Conservation (phyloP, 2,113 vertebrate species). For the Gallinago media region DNA sequence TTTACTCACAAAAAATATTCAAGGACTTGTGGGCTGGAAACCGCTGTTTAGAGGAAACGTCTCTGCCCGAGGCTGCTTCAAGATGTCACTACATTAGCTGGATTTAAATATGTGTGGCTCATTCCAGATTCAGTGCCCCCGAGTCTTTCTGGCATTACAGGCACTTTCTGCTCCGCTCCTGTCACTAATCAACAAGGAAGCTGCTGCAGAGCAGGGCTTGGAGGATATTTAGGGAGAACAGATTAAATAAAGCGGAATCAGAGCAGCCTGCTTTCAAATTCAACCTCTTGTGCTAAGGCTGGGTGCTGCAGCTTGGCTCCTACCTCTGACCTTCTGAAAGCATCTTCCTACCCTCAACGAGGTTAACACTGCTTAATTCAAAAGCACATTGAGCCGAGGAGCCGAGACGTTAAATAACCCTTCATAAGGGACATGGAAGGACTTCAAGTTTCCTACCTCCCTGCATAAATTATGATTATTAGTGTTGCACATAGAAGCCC, state of each 20-base stretch:
- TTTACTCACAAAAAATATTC: slow-evolving; percentile 25
- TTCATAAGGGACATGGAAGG: not conserved
- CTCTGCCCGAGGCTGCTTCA: slow-evolving; percentile 14
- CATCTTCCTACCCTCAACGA: not conserved
- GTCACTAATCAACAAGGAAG: not conserved
- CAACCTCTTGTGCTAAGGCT: not conserved
- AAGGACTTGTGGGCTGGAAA: slow-evolving; percentile 17
- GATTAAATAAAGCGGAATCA: slow-evolving; percentile 8
- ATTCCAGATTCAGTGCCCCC: slow-evolving; percentile 9
- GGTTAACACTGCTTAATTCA: slow-evolving; percentile 7
- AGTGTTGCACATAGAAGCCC: not conserved
- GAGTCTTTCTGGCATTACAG: not conserved
- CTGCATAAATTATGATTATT: not conserved
- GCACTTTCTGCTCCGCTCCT: not conserved
- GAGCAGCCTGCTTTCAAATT: not conserved
- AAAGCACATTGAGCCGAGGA: not conserved
- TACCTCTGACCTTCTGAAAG: slow-evolving; percentile 11
- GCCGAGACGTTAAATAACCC: not conserved
- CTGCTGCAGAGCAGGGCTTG: not conserved
- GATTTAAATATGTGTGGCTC: not conserved
- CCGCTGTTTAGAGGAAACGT: slow-evolving; percentile 26
- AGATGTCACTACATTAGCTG: slow-evolving; percentile 5
- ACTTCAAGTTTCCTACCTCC: not conserved
- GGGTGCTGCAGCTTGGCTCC: not conserved
- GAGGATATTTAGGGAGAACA: not conserved